phyloP scores from a whole-genome alignment of 2,797 vertebrate species.

The Percopsis omiscomaycus region DNA sequence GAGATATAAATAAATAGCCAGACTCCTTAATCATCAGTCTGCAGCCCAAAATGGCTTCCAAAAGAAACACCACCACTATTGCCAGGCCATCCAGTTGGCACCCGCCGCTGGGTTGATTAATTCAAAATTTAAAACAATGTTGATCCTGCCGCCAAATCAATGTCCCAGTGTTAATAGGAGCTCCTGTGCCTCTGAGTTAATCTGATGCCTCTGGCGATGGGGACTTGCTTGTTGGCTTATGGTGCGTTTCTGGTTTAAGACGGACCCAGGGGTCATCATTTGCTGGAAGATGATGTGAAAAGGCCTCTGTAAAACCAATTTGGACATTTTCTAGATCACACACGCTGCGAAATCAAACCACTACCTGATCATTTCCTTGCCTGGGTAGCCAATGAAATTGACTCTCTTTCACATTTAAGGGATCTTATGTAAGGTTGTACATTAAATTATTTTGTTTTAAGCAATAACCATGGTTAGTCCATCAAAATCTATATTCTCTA shows the following conservation, averaged over 20 bases:
- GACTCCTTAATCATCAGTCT: constrained; percentile 31
- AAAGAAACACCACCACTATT: constrained; percentile 21
- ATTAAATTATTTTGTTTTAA: too few relatives aligned
- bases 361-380: too few relatives aligned
- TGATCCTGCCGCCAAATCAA: constrained; percentile 66
- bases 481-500: too few relatives aligned
- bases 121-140: constrained; percentile 71
- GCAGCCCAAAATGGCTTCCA: constrained; percentile 27
- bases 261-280: constrained; percentile 19
- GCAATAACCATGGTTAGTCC: too few relatives aligned
- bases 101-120: constrained; percentile 66
- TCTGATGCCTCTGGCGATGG: constrained; percentile 54
- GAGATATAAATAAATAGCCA: constrained; percentile 17
- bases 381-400: too few relatives aligned
- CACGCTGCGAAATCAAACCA: constrained; percentile 8
- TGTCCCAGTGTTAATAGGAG: constrained; percentile 73
- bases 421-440: too few relatives aligned
- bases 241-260: constrained; percentile 31
- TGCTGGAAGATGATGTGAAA: constrained; percentile 9
- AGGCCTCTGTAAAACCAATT: constrained; percentile 12
- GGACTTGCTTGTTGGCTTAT: constrained; percentile 35
- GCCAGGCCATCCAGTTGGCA: constrained; percentile 53
- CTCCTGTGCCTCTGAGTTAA: constrained; percentile 64
- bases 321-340: constrained; percentile 9
- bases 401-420: too few relatives aligned